phyloP scores from a whole-genome alignment of 2,888 invertebrate genomes.

The Philaethria dido region DNA sequence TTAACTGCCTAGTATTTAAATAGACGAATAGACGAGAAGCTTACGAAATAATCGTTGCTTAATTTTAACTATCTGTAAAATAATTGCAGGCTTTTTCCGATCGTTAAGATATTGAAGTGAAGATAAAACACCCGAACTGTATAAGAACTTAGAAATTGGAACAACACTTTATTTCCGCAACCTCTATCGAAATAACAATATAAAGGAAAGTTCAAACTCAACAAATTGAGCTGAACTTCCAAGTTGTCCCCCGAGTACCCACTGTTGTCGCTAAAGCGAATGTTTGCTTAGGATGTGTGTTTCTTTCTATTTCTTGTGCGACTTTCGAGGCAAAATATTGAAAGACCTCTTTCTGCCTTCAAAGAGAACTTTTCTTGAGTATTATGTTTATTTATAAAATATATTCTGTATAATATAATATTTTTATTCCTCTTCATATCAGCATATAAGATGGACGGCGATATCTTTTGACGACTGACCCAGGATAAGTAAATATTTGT shows the following conservation, averaged over 20 bases:
- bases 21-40: too few species aligned
- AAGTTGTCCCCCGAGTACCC: slow-evolving; percentile 24
- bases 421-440: not conserved
- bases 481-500: not conserved
- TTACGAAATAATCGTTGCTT: too few species aligned
- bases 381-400: not conserved
- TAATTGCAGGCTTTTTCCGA: not conserved
- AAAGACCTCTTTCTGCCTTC: not conserved
- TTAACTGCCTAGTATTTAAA: not conserved
- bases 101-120: not conserved
- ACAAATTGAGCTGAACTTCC: slow-evolving; percentile 19
- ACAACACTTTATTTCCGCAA: slow-evolving; percentile 22
- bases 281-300: slow-evolving; percentile 18
- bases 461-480: not conserved
- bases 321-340: slow-evolving; percentile 1
- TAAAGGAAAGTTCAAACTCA: slow-evolving; percentile 21
- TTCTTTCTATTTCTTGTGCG: slow-evolving; percentile 12
- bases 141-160: slow-evolving; percentile 47
- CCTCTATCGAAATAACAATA: slow-evolving; percentile 21
- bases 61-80: not conserved
- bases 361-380: not conserved
- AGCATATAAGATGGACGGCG: not conserved
- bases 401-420: not conserved
- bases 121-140: not conserved
- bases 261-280: slow-evolving; percentile 4